A percentile compares a stretch with the other conserved stretches of the same genome.
phyloP scores from a whole-genome alignment of 2,797 vertebrate genomes.

The Macropus fuliginosus region DNA sequence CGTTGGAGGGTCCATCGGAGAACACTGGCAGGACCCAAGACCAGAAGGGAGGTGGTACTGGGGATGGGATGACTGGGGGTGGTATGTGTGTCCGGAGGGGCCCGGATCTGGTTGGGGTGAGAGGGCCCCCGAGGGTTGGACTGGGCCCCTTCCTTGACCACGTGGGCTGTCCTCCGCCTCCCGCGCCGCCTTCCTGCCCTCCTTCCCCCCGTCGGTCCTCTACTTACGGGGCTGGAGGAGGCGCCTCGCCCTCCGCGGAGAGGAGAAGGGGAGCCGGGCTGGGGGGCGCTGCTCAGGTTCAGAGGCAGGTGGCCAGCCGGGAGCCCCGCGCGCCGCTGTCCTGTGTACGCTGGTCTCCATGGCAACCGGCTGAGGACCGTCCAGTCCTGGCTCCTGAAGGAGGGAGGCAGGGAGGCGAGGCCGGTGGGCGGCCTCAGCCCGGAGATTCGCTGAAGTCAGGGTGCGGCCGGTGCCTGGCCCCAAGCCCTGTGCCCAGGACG shows the following conservation, averaged over 20 bases:
- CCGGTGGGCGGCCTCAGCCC: not conserved
- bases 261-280: conserved; percentile 4
- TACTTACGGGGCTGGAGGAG: conserved; percentile 66
- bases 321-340: conserved; percentile 3
- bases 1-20: not conserved
- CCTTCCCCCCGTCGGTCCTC: not conserved
- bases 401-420: not conserved
- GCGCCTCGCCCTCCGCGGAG: conserved; percentile 7
- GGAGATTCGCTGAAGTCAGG: not conserved
- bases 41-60: not conserved
- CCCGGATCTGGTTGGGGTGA: rapidly evolving
- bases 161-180: too few relatives aligned
- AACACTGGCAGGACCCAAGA: not conserved
- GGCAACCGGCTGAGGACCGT: conserved; percentile 31
- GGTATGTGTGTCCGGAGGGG: not conserved
- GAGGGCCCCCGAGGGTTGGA: not conserved
- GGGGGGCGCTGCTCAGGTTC: conserved; percentile 51
- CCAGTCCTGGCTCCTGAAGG: rapidly evolving
- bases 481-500: not conserved
- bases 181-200: not conserved
- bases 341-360: conserved; percentile 72
- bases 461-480: too few relatives aligned
- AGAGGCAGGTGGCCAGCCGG: conserved; percentile 36
- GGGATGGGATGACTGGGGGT: too few relatives aligned
- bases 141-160: not conserved